Evolutionary conservation across 2,888 invertebrate species (phyloP).

Genomic region (Diaprepes abbreviatus): DNA sequence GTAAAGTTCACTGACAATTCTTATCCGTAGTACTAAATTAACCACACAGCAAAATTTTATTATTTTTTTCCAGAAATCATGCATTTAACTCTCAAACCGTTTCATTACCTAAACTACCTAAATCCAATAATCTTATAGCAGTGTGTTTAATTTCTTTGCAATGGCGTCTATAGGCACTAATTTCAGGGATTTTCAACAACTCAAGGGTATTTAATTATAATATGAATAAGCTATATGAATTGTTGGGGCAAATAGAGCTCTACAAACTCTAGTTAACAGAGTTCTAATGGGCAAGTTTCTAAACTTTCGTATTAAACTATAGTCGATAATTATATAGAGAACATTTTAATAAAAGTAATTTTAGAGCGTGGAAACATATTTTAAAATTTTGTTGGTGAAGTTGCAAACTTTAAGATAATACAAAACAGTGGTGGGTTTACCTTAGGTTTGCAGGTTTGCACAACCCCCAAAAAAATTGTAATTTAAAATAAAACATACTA

Average conservation of each 20-base stretch:
- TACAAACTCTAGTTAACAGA: background rate
- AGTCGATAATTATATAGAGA: background rate
- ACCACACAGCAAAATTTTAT: background rate
- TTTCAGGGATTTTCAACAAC: conserved; percentile 29
- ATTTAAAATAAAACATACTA: too few relatives aligned
- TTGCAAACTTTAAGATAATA: too few relatives aligned
- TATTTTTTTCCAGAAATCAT: conserved; percentile 2
- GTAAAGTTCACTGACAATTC: too few relatives aligned
- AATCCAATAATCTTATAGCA: conserved; percentile 51
- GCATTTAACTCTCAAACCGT: conserved; percentile 44
- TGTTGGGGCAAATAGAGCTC: conserved; percentile 4
- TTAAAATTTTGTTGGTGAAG: too few relatives aligned
- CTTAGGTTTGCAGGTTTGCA: too few relatives aligned
- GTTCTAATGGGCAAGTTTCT: conserved; percentile 1
- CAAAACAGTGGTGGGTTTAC: too few relatives aligned
- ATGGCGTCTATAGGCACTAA: conserved; percentile 20
- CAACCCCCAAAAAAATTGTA: too few relatives aligned
- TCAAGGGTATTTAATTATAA: conserved; percentile 25
- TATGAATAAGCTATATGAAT: conserved; percentile 28
- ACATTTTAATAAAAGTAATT: too few relatives aligned
- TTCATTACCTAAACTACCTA: conserved; percentile 42
- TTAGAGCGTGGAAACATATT: too few relatives aligned
- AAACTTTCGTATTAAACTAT: background rate
- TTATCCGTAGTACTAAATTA: too few relatives aligned
- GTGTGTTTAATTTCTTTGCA: conserved; percentile 52